Base-by-base conservation (phyloP, 2,113 vertebrate genomes). In the human region DNA sequence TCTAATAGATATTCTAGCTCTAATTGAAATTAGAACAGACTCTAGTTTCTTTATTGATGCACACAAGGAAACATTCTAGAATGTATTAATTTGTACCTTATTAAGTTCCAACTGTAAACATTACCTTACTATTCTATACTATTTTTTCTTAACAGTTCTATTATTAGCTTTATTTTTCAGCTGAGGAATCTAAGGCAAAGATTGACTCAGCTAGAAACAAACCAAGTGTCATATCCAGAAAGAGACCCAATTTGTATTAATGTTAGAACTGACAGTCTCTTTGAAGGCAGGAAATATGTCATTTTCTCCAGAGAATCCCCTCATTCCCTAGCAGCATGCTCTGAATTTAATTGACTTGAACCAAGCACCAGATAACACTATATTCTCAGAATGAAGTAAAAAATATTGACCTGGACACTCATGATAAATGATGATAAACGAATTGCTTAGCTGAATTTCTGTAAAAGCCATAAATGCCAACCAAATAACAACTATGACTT, bases 171-270 rank as follows among this genome's bases (percentile, higher is more conserved):
- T 94, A 89, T 82, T 92, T 93, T 40, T 94, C 40, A 82, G 18
- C 22, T 30, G 4, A 40, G 23, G 20, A 95, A 94, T 73, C 52
- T 45, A 90, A 94, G 45, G 76, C 1, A 17, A 94, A 94, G 72
- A 92, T 30, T 95, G 78, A 92, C 43, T 97, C 78, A 50, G 66
- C 38, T 94, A 68, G 88, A 92, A 93, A 79, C 8, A 90, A 43
- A 78, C 38, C 68, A 80, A 95, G 52, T 86, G 80, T 90, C 95
- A 96, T n/a, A 93, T 45, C 9, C 88, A 92, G 83, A 93, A 94
- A 82, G 85, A 96, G 61, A 94, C 35, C 91, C 55, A 79, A 92
- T 92, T 92, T 83, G 40, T 88, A 68, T 76, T 95, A 97, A 90
- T 79, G 70, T 94, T 92, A 96, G 84, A 97, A 87, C 61, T 14